Evolutionary conservation across 2,113 vertebrate genomes (phyloP), one percentile per base, ranked within the genome.

Genomic region (Sarotherodon lohbergeri): DNA sequence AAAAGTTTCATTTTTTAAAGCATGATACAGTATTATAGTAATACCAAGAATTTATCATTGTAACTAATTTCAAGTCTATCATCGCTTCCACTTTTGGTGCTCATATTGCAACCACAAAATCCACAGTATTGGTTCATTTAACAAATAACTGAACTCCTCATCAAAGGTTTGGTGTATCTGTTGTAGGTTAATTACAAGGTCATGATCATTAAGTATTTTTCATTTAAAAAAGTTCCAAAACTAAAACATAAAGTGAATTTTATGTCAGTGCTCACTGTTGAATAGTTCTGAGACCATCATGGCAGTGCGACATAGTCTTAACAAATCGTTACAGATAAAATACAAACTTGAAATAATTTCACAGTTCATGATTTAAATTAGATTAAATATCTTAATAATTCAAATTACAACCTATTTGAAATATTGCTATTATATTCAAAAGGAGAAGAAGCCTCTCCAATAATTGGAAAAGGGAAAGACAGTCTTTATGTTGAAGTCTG

Each of bases 211-310:
- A 82, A 89, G 61, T 66, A 0, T 5, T 39, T 66, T 39, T 39
- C 10, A 8, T 5, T 66, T 90, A n/a, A 88, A 88, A 76, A 85
- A 79, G 84, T 22, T 36, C 19, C 63, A 1, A 36, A 68, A 36
- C 19, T 14, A 68, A 68, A 68, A 22, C 11, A 68, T 39, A 41
- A 68, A 41, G 63, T 22, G 11, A 39, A 68, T 68, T 41, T 68
- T 68, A 13, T 22, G 34, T 41, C 63, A 41, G 19, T 3, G 17
- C 61, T 39, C 10, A 36, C 32, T n/a, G 19, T 0, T n/a, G 19
- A 66, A 66, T 68, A 6, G 34, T 13, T 0, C 63, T 39, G 63
- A 41, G 63, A 41, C 34, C 19, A 22, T 13, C 34, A 13, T 2
- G 34, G 6, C 34, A 8, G 34, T 68, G 36, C n/a, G 11, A 68